These are phyloP conservation scores for Thomomys bottae DNA, from an alignment of 2,113 vertebrate species.

Conservation along the genomic window DNA sequence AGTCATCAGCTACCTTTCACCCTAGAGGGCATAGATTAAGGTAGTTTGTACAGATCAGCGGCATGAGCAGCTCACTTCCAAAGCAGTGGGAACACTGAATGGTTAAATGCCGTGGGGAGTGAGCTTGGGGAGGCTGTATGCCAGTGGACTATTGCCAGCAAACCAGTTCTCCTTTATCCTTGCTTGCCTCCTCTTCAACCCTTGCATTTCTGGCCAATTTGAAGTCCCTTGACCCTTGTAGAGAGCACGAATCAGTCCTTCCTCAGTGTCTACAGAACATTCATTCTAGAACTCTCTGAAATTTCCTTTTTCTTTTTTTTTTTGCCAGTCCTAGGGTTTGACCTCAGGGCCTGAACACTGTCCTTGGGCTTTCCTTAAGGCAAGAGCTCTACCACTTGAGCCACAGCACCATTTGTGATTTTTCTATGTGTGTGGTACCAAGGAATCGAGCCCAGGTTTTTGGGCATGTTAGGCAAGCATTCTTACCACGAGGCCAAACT, in stretches of 20 bases:
- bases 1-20: slow-evolving; percentile 32
- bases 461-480: no score
- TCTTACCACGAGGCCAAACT: no score
- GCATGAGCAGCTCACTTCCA: not conserved
- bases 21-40: slow-evolving; percentile 52
- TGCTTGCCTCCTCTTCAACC: not conserved
- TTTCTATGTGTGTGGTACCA: no score
- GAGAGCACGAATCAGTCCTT: not conserved
- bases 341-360: no score
- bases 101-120: not conserved
- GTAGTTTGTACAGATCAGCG: slow-evolving; percentile 51
- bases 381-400: no score
- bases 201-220: not conserved
- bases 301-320: no score
- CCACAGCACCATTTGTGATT: no score
- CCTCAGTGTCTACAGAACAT: not conserved
- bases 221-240: not conserved
- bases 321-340: no score
- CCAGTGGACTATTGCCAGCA: not conserved
- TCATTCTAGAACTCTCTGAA: not conserved
- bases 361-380: no score
- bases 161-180: not conserved
- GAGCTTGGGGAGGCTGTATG: not conserved
- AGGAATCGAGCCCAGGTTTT: no score
- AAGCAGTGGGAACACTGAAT: not conserved